phyloP scores from a whole-genome alignment of 2,888 invertebrate species.

The Rhodophaea formosa region DNA sequence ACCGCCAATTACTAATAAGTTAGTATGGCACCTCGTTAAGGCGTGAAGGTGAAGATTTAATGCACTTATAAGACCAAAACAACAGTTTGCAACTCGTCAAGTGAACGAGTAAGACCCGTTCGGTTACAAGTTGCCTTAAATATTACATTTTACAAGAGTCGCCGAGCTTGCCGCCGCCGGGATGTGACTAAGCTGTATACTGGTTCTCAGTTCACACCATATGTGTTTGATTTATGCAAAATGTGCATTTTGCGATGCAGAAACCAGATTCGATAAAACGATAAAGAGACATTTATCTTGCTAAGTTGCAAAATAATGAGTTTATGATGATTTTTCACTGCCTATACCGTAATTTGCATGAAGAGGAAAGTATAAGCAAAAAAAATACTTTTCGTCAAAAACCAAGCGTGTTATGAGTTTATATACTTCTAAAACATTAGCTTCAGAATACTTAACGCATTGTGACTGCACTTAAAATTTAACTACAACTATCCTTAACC shows the following conservation, averaged over 20 bases:
- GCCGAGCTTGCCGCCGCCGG: constrained; percentile 2
- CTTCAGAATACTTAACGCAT: no score
- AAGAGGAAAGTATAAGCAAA: no score
- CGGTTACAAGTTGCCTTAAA: constrained; percentile 39
- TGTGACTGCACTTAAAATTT: no score
- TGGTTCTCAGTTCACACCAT: constrained; percentile 14
- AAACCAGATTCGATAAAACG: background rate
- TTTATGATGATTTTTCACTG: background rate
- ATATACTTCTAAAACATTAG: no score
- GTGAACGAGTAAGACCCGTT: constrained; percentile 51
- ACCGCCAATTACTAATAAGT: background rate
- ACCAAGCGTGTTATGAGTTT: no score
- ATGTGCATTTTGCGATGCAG: constrained; percentile 9
- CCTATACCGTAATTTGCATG: no score
- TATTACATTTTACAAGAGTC: constrained; percentile 23
- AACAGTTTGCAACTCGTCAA: constrained; percentile 38
- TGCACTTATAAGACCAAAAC: constrained; percentile 10
- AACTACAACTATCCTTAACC: no score
- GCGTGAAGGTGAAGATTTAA: constrained; percentile 4
- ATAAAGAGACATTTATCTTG: background rate
- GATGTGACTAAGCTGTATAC: constrained; percentile 22
- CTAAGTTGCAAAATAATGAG: background rate
- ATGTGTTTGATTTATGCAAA: constrained; percentile 14
- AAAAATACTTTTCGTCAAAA: no score
- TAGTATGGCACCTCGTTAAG: constrained; percentile 44